phyloP scores from a whole-genome alignment of 2,888 invertebrate genomes.

The Portevinia maculata region DNA sequence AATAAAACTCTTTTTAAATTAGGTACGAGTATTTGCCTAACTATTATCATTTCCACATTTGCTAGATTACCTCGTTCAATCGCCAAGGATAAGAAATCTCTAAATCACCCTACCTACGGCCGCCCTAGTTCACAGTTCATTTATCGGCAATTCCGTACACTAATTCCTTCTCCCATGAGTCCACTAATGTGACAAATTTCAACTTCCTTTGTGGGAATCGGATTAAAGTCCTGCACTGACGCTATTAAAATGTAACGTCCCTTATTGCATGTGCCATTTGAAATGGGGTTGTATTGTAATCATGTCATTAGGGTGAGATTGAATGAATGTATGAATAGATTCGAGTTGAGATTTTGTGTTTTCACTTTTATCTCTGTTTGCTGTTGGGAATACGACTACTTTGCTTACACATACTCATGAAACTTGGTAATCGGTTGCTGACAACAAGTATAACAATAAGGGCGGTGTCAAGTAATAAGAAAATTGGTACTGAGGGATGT shows the following conservation, averaged over 20 bases:
- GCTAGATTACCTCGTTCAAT: constrained; percentile 11
- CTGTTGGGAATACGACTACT: constrained; percentile 29
- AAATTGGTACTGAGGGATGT: constrained; percentile 23
- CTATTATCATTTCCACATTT: constrained; percentile 34
- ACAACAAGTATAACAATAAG: constrained; percentile 55
- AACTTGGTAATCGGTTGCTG: constrained; percentile 35
- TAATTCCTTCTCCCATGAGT: constrained; percentile 59
- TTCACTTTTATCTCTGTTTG: constrained; percentile 35
- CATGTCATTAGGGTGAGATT: constrained; percentile 16
- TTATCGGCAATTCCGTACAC: constrained; percentile 51
- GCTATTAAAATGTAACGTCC: constrained; percentile 27
- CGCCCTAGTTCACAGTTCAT: constrained; percentile 54
- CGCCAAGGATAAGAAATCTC: constrained; percentile 11
- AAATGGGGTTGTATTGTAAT: constrained; percentile 37
- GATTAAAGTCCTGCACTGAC: constrained; percentile 52
- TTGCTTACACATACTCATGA: constrained; percentile 7
- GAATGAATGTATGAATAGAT: constrained; percentile 35
- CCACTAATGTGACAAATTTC: constrained; percentile 73
- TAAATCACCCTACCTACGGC: constrained; percentile 24
- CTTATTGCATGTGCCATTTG: constrained; percentile 45
- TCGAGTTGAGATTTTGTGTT: constrained; percentile 48
- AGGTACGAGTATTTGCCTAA: neutral
- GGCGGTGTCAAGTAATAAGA: constrained; percentile 53
- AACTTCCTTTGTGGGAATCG: constrained; percentile 68
- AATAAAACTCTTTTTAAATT: constrained; percentile 31